phyloP scores from a whole-genome alignment of 2,797 vertebrate species.

The Esox lucius region DNA sequence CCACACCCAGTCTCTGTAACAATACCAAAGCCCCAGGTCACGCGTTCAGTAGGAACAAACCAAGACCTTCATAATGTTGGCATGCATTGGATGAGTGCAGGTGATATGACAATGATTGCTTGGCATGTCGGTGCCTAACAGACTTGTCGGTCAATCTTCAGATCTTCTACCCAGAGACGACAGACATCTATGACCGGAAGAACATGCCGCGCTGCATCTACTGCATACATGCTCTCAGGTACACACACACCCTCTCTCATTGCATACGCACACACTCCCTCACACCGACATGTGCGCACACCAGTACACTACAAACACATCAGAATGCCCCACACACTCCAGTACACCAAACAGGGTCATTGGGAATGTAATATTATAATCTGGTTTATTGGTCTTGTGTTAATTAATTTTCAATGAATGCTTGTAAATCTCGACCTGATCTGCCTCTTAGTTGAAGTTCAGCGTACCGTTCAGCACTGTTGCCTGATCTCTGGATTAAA shows the following conservation, averaged over 20 bases:
- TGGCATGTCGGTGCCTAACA: background rate
- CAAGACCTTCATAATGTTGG: background rate
- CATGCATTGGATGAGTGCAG: background rate
- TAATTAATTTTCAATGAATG: background rate
- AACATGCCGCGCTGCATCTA: slow-evolving; percentile 99
- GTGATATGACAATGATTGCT: background rate
- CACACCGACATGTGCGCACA: slow-evolving; percentile 7
- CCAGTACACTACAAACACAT: background rate
- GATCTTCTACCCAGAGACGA: slow-evolving; percentile 99
- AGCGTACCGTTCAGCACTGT: background rate
- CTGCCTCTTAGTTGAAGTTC: background rate
- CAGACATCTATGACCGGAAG: slow-evolving; percentile 98
- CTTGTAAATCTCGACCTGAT: background rate
- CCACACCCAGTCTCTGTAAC: background rate
- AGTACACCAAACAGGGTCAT: background rate
- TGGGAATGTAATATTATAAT: no score
- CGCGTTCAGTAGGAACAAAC: background rate
- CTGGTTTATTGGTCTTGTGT: no score
- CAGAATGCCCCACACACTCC: background rate
- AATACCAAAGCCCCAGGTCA: background rate
- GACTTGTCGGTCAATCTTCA: slow-evolving; percentile 64
- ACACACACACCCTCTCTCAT: background rate
- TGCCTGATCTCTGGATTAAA: background rate
- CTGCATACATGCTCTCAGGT: slow-evolving; percentile 98
- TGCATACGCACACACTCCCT: background rate